Evolutionary conservation across 2,113 vertebrate species (phyloP).

Genomic region (Pedionomus torquatus): DNA sequence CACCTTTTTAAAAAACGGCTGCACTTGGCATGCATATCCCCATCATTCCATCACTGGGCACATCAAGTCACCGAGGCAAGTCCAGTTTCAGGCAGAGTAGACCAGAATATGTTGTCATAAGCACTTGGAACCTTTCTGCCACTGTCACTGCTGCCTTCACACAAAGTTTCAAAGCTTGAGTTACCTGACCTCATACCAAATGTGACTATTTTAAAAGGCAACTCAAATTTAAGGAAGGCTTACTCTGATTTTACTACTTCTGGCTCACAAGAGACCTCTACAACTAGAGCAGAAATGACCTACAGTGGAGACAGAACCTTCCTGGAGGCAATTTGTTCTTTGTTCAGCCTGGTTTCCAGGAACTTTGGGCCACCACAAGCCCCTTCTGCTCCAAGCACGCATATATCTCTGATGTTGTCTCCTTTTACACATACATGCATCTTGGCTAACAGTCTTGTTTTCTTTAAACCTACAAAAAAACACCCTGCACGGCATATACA

Average conservation of each 20-base stretch:
- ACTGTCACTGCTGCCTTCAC: not conserved
- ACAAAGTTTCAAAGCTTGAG: not conserved
- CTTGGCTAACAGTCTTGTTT: not conserved
- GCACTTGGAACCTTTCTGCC: not conserved
- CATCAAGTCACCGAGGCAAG: not conserved
- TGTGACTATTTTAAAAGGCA: not conserved
- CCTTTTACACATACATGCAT: not conserved
- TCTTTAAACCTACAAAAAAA: not conserved
- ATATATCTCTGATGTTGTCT: not conserved
- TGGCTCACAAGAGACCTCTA: not conserved
- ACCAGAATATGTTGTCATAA: not conserved
- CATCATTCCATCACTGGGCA: not conserved
- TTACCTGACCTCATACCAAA: not conserved
- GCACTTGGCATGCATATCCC: not conserved
- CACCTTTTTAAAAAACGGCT: not conserved
- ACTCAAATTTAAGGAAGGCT: not conserved
- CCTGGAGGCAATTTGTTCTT: not conserved
- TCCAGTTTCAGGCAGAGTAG: not conserved
- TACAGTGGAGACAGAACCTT: not conserved
- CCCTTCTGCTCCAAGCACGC: not conserved
- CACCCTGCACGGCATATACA: not conserved
- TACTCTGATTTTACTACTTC: not conserved
- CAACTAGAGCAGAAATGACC: not conserved
- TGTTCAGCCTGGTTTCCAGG: not conserved
- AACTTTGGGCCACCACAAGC: not conserved